phyloP scores from a whole-genome alignment of 2,113 vertebrate genomes.

The Phocoena sinus region DNA sequence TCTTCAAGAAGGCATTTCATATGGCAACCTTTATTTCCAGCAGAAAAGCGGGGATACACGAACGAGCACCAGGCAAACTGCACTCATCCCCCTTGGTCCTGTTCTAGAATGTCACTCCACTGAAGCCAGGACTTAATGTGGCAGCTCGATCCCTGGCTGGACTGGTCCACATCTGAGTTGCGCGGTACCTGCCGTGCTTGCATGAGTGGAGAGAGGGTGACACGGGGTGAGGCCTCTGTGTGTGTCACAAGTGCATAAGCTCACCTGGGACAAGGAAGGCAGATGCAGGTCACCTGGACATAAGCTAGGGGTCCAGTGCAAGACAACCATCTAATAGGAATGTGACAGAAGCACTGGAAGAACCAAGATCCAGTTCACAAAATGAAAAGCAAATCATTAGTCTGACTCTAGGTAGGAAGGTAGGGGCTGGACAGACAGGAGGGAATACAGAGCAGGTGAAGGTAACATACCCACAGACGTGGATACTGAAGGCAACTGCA shows the following conservation, averaged over 20 bases:
- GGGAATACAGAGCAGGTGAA: not conserved
- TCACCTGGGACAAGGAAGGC: not conserved
- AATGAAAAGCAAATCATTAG: not conserved
- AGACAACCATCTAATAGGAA: not conserved
- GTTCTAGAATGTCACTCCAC: not conserved
- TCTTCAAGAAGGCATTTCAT: not conserved
- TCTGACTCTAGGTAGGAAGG: not conserved
- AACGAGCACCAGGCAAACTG: not conserved
- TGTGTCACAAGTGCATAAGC: not conserved
- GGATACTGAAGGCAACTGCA: not conserved
- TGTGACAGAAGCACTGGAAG: not conserved
- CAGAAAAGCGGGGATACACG: not conserved
- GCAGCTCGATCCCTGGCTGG: not conserved
- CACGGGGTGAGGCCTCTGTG: not conserved
- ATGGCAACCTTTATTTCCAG: not conserved
- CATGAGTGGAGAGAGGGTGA: not conserved
- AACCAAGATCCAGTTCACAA: not conserved
- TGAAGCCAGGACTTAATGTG: fast-evolving
- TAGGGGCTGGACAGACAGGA: not conserved
- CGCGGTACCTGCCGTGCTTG: no score
- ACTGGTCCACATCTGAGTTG: not conserved
- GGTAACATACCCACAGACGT: fast-evolving
- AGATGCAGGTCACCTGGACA: no score
- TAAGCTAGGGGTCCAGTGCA: not conserved
- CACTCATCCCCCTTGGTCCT: not conserved